Evolutionary conservation across 2,797 vertebrate genomes (phyloP), one percentile per base, ranked within the genome.

Genomic region (Silurus aristotelis): DNA sequence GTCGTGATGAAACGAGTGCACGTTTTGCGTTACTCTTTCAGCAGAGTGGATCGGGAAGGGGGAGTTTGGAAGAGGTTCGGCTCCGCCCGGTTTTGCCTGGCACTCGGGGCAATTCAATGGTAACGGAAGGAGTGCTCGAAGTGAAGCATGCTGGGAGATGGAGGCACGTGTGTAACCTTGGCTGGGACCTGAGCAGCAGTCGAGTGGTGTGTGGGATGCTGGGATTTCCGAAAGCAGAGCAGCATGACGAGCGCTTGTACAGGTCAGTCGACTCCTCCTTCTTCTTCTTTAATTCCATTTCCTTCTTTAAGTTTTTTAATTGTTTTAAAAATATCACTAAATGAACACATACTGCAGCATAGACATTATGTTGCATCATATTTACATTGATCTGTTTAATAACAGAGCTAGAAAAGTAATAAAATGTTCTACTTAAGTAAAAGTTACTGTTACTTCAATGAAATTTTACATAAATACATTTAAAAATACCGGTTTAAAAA

Each of bases 131-230:
- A 6, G 96, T 97, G 0, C 95, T 99, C 90, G 98, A 99, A 89
- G 96, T 99, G 91, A 98, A 95, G 91, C 94, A 96, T 46, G 94
- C 95, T 2, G 97, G 98, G 75, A 97, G 80, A 87, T 99, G 98
- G 98, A 95, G 97, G 90, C 98, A 97, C 22, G 96, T 98, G 91
- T 99, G 98, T 0, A 94, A 93, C 64, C 92, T 92, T 0, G 92
- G 91, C 84, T 99, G 97, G 98, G 96, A 94, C 87, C 90, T 95
- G 85, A 96, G 96, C 92, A 96, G 95, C 95, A 97, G 96, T 89
- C 94, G 93, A 0, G 98, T 99, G 48, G 94, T 95, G 78, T 99
- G 98, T 0, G 98, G 98, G 86, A 98, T 97, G 96, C 92, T 99
- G 92, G 98, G 98, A 91, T 99, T 96, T 91, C 97, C 98, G 15